Conservation (phyloP, 2,797 vertebrate species). For the Leptatherina wallacei region DNA sequence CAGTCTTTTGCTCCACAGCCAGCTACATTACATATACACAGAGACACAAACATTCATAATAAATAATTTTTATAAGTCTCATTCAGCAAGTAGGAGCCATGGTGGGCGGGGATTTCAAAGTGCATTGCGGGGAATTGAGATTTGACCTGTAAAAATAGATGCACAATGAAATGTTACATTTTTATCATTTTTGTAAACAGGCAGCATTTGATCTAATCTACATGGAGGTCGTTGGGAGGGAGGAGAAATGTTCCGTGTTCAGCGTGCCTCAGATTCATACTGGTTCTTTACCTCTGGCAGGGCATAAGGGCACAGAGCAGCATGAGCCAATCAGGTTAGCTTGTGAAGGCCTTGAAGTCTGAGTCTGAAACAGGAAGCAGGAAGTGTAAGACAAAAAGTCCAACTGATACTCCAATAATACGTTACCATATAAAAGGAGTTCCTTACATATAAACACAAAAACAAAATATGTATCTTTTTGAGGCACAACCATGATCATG, state of each 20-base stretch:
- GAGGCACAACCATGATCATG: background rate
- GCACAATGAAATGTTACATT: slow-evolving; percentile 55
- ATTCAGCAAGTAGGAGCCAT: slow-evolving; percentile 72
- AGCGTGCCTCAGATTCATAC: slow-evolving; percentile 45
- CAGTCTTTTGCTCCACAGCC: slow-evolving; percentile 55
- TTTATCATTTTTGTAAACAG: slow-evolving; percentile 24
- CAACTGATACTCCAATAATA: background rate
- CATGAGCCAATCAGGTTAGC: slow-evolving; percentile 80
- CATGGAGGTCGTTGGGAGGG: slow-evolving; percentile 1
- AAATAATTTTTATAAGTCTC: slow-evolving; percentile 68
- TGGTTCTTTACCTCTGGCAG: slow-evolving; percentile 78
- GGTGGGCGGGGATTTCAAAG: slow-evolving; percentile 60
- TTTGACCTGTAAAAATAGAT: slow-evolving; percentile 79
- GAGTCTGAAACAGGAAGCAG: slow-evolving; percentile 86
- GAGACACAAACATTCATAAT: slow-evolving; percentile 38
- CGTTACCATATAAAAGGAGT: background rate
- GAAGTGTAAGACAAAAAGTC: slow-evolving; percentile 66
- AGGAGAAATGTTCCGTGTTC: slow-evolving; percentile 8
- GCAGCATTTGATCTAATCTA: slow-evolving; percentile 19
- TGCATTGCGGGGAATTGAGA: slow-evolving; percentile 69
- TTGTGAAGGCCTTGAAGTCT: slow-evolving; percentile 88
- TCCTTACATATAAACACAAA: background rate
- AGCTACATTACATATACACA: slow-evolving; percentile 43
- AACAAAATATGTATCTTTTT: background rate
- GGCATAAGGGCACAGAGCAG: slow-evolving; percentile 63